Base-by-base conservation (phyloP, 2,797 vertebrate genomes). In the Cebuella pygmaea region DNA sequence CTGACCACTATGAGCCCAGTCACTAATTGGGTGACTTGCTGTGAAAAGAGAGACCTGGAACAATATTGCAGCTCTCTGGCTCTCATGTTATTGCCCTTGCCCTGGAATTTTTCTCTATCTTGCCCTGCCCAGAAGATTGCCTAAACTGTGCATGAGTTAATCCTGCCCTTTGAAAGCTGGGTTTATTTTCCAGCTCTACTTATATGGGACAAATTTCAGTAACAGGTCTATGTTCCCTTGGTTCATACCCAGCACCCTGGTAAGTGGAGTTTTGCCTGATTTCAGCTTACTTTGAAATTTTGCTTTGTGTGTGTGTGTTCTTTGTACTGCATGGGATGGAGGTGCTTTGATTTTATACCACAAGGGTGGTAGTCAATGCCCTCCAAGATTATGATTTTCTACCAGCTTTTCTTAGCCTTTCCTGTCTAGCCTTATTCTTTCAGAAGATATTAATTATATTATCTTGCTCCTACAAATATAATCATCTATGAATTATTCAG, bases 401-500 rank as follows among this genome's bases (percentile, higher is more conserved):
- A 84, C 64, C 80, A 22, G 1, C 48, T 96, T 94, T 90, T 95
- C 70, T 90, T 96, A 88, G 81, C 70, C 19, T 95, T 87, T 96
- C 75, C 33, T 76, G 10, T 78, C 48, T 88, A 80, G 78, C 50
- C 4, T 80, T 88, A 89, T 88, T 93, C 88, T 97, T 96, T 96
- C 30, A 91, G 83, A 93, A 88, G 55, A 86, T 89, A 75, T 83
- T 94, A 95, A 94, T 93, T 96, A 76, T 57, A 82, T 95, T 95
- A 92, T 95, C 82, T 88, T 92, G 19, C 83, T 95, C 67, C 92
- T 79, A 92, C 84, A 84, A 96, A 96, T 81, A 79, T 85, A 97
- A 75, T 41, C 59, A 88, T 74, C 15, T 33, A 64, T 78, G 79
- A 95, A 85, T 91, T 95, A 90, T 89, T 95, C 79, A 84, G 46